A percentile compares a stretch with the other conserved stretches of the same genome.
These are phyloP conservation scores for Drosophila repleta DNA, from an alignment of 1,140 invertebrate species.

Conservation along the genomic window DNA sequence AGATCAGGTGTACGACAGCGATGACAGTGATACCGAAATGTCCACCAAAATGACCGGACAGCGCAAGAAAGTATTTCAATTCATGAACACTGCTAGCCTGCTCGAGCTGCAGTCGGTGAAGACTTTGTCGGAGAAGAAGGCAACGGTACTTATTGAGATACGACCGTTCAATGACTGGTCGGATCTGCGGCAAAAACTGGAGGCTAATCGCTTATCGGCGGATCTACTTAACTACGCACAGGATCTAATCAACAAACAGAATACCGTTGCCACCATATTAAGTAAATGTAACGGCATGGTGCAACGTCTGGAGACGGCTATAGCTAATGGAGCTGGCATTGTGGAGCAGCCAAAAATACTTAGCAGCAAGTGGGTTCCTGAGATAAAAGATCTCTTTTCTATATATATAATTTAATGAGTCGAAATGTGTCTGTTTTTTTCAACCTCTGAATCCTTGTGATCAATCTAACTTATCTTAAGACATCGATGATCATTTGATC, in stretches of 20 bases:
- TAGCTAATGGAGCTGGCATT: conserved; percentile 88
- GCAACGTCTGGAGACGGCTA: conserved; percentile 88
- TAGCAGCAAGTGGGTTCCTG: conserved; percentile 84
- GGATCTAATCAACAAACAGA: conserved; percentile 88
- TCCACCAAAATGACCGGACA: conserved; percentile 88
- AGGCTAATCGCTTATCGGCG: conserved; percentile 87
- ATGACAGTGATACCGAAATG: conserved; percentile 90
- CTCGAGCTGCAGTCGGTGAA: conserved; percentile 88
- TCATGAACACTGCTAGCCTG: conserved; percentile 88
- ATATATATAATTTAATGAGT: too few species aligned
- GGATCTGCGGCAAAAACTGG: conserved; percentile 89
- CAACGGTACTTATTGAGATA: conserved; percentile 87
- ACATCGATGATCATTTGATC: too few species aligned
- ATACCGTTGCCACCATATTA: conserved; percentile 89
- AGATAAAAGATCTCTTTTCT: too few species aligned
- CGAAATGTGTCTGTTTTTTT: too few species aligned
- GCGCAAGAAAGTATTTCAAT: conserved; percentile 90
- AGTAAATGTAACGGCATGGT: conserved; percentile 90
- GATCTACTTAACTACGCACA: conserved; percentile 90
- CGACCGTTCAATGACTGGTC: conserved; percentile 90
- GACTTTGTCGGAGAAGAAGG: conserved; percentile 90
- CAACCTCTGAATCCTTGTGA: too few species aligned
- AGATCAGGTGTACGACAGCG: conserved; percentile 84
- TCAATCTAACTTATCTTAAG: too few species aligned
- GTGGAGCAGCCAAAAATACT: conserved; percentile 88